Base-by-base conservation (phyloP, 2,888 invertebrate genomes). In the Andrena dorsata region DNA sequence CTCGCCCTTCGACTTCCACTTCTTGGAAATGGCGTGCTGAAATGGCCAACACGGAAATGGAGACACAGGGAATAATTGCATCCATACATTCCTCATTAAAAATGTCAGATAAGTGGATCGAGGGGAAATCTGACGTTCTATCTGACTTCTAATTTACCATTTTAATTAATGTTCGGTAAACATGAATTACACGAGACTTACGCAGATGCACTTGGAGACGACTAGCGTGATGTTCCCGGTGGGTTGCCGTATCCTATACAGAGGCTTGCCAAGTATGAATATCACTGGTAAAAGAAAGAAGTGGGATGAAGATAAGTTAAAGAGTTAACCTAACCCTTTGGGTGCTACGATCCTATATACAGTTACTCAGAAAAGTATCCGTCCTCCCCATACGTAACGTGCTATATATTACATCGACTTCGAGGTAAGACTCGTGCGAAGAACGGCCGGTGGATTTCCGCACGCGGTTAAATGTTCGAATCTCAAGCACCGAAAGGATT, bases 201-300 rank as follows among this genome's bases (percentile, higher is more conserved):
- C 98, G 69, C 95, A 94, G 75, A 98, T 95, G 92, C 98, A 98
- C 83, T 96, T 95, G 26, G 95, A 94, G 0, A 98, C 98, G 92
- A 96, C 95, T 2, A 97, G 95, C 26, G 98, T 94, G 86, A 99
- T 95, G 91, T 98, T 98, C 32, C 98, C 98, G 72, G 97, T 95
- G 0, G 98, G 98, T 60, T 97, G 95, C 86, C 96, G 96, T 53
- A 97, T 96, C 80, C 95, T 96, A 91, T 99, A 99, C 86, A 97
- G 87, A 0, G 95, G 95, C 90, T 96, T 97, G 2, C 99, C 99
- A 65, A 95, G 90, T 49, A 97, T 94, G 92, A 99, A 99, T 83
- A 98, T 95, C 20, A 97, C 98, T 98, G 71, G 20, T 87, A 84
- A 26, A 16, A 20, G 64, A 56, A 28, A 60, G 23, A 20, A 26